These are phyloP conservation scores for Rhinichthys klamathensis DNA, from an alignment of 2,113 vertebrate genomes.

Conservation along the genomic window DNA sequence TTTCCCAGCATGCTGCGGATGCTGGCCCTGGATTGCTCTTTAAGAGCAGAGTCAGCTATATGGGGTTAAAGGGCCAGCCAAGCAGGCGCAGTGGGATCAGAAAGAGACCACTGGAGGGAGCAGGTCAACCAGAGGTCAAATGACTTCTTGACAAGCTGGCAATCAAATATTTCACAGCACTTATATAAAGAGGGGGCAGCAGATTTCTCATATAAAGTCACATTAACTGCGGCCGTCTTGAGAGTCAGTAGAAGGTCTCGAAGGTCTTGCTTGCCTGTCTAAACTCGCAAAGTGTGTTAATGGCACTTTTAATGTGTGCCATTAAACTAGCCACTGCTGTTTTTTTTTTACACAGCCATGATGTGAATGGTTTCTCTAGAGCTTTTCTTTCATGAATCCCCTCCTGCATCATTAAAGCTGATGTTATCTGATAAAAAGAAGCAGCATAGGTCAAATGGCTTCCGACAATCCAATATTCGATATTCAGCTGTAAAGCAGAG, in stretches of 20 bases:
- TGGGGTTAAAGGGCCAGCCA: conserved; percentile 17
- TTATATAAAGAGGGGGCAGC: background rate
- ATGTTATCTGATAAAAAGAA: conserved; percentile 24
- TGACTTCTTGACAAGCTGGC: conserved; percentile 38
- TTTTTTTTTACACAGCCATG: background rate
- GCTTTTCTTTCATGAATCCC: conserved; percentile 11
- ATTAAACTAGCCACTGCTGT: background rate
- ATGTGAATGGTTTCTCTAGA: background rate
- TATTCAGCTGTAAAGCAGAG: conserved; percentile 24
- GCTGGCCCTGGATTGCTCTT: conserved; percentile 20
- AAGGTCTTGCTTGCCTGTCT: conserved; percentile 17
- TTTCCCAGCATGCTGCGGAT: background rate
- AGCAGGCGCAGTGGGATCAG: background rate
- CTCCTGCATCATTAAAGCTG: conserved; percentile 35
- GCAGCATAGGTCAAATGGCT: conserved; percentile 16
- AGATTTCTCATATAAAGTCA: conserved; percentile 33
- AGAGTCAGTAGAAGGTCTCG: conserved; percentile 14
- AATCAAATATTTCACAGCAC: conserved; percentile 41
- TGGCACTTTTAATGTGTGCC: background rate
- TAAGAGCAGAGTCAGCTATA: conserved; percentile 41
- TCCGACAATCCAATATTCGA: background rate
- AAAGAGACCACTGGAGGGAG: conserved; percentile 18
- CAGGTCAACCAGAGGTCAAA: conserved; percentile 38
- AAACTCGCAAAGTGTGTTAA: conserved; percentile 17
- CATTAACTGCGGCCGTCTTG: conserved; percentile 30